phyloP scores from a whole-genome alignment of 2,888 invertebrate species.

The Arrhopalites spinosus region DNA sequence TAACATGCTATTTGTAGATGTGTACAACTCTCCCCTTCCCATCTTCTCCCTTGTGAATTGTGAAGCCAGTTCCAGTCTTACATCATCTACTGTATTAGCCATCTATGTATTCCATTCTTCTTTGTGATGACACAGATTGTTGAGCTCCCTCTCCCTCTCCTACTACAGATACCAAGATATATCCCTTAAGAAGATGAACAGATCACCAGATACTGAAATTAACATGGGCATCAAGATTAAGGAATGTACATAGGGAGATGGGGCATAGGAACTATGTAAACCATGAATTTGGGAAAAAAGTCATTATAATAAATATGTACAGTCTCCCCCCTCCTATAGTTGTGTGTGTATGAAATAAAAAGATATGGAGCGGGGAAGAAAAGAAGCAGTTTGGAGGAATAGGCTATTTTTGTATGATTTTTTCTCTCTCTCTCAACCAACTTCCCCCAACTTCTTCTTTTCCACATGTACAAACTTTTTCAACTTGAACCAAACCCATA shows the following conservation, averaged over 20 bases:
- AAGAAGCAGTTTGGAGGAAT: slow-evolving; percentile 16
- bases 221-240: neutral
- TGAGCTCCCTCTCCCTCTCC: neutral
- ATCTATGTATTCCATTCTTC: neutral
- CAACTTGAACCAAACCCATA: neutral
- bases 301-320: neutral
- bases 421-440: neutral
- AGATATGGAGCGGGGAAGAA: slow-evolving; percentile 12
- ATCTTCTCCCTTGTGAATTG: no score
- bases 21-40: no score
- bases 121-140: slow-evolving; percentile 4
- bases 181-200: neutral
- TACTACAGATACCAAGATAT: neutral
- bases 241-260: no score
- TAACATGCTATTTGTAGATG: no score
- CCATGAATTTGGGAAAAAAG: neutral
- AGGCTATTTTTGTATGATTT: slow-evolving; percentile 19
- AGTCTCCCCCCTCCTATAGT: neutral
- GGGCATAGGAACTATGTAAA: neutral
- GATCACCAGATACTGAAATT: neutral
- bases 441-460: neutral
- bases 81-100: slow-evolving; percentile 4
- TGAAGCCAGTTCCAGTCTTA: neutral
- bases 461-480: slow-evolving; percentile 7
- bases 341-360: neutral